phyloP scores from a whole-genome alignment of 2,888 invertebrate species.

The Lathronympha strigana region DNA sequence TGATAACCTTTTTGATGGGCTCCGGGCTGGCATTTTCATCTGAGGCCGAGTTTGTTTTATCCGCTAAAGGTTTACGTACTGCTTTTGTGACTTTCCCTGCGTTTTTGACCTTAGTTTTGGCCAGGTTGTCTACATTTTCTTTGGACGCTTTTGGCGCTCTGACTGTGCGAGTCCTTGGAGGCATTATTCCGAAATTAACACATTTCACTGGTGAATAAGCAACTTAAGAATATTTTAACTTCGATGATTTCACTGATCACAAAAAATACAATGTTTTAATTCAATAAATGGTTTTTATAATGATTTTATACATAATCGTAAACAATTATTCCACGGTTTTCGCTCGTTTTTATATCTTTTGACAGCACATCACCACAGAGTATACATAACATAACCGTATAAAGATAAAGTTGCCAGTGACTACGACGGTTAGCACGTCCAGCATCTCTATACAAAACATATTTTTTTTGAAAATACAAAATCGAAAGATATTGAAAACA shows the following conservation, averaged over 20 bases:
- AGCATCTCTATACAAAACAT: no score
- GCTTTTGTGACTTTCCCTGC: constrained; percentile 51
- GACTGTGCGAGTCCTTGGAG: constrained; percentile 65
- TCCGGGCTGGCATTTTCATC: constrained; percentile 65
- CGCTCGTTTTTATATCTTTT: constrained; percentile 61
- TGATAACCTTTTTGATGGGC: constrained; percentile 45
- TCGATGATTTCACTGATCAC: neutral
- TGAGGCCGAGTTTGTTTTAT: constrained; percentile 76
- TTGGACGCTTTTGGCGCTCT: constrained; percentile 61
- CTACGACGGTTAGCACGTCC: neutral
- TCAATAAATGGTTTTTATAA: constrained; percentile 2
- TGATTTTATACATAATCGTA: constrained; percentile 21
- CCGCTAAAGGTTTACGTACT: constrained; percentile 64
- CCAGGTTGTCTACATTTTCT: constrained; percentile 60
- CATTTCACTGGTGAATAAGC: constrained; percentile 12
- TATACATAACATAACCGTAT: neutral
- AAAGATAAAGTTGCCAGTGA: constrained; percentile 23
- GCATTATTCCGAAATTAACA: constrained; percentile 60
- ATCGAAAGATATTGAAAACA: no score
- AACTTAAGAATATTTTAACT: neutral
- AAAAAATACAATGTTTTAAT: neutral
- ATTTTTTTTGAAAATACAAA: no score
- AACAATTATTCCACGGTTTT: constrained; percentile 50
- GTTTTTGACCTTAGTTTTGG: constrained; percentile 51
- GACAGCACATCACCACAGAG: constrained; percentile 21